Conservation (phyloP, 2,113 vertebrate species). For the Aplodontia rufa region DNA sequence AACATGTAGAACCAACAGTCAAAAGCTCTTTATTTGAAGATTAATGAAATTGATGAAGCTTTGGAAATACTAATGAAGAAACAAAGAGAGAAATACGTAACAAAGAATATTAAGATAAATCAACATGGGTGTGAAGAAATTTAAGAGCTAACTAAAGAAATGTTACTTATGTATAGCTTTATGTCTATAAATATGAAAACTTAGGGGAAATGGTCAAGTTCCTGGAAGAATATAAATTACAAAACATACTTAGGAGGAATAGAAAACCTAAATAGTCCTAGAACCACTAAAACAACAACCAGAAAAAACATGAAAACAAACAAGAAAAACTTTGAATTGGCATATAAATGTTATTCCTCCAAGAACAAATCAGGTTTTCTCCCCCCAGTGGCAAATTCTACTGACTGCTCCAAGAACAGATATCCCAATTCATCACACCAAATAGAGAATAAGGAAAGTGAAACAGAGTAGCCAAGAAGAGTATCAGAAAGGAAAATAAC, state of each 20-base stretch:
- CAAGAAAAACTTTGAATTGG: neutral
- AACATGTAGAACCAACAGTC: neutral
- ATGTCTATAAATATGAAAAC: conserved; percentile 5
- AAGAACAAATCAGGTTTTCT: neutral
- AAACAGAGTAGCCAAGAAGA: neutral
- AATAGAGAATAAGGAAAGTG: neutral
- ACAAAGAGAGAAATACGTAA: neutral
- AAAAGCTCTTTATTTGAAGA: neutral
- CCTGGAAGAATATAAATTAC: neutral
- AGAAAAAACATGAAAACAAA: neutral
- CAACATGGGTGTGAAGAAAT: neutral
- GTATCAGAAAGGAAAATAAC: neutral
- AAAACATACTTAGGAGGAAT: neutral
- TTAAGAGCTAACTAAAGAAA: neutral
- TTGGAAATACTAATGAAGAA: neutral
- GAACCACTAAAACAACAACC: neutral
- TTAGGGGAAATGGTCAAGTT: neutral
- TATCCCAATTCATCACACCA: neutral
- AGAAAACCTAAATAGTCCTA: neutral
- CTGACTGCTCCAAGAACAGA: neutral
- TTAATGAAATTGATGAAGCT: neutral
- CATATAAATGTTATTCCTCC: neutral
- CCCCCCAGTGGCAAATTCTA: neutral
- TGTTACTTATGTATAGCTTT: neutral
- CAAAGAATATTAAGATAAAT: neutral